A percentile compares a stretch with the other conserved stretches of the same genome.
Evolutionary conservation across 1,140 invertebrate species (phyloP).

Genomic region (Rhizoglyphus robini): DNA sequence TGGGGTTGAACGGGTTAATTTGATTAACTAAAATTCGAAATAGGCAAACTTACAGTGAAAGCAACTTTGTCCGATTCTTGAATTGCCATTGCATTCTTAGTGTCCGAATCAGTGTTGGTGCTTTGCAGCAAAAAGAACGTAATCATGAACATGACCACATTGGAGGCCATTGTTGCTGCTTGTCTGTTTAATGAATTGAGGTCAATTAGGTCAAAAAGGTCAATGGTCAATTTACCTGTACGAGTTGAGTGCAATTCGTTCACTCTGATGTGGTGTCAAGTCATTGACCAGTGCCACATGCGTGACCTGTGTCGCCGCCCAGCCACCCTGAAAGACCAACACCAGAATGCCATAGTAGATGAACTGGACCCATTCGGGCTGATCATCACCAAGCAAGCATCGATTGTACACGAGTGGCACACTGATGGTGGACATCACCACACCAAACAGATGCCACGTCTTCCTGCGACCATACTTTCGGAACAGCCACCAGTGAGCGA

Average conservation of each 20-base stretch:
- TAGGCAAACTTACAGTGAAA: conserved; percentile 3
- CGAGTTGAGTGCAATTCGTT: conserved; percentile 66
- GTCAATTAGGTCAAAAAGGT: background rate
- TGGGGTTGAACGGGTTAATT: background rate
- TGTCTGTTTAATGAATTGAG: background rate
- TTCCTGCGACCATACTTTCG: conserved; percentile 28
- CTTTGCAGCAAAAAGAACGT: background rate
- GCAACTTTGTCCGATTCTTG: background rate
- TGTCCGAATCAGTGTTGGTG: background rate
- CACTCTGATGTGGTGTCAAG: conserved; percentile 40
- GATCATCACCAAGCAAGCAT: conserved; percentile 53
- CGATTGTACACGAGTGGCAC: conserved; percentile 80
- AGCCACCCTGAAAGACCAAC: conserved; percentile 86
- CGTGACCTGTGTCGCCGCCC: conserved; percentile 86
- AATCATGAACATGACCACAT: background rate
- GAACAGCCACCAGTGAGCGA: conserved; percentile 46
- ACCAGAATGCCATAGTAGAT: conserved; percentile 77
- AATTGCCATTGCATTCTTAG: background rate
- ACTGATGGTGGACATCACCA: conserved; percentile 55
- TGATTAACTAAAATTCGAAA: background rate
- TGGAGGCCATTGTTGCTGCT: conserved; percentile 6
- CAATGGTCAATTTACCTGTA: conserved; percentile 58
- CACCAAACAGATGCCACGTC: conserved; percentile 27
- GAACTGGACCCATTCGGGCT: conserved; percentile 54
- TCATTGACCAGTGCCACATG: conserved; percentile 76